Percentiles rank a stretch among this genome's conserved stretches.
These are phyloP conservation scores for Triplophysa yarkandensis DNA, from an alignment of 2,797 vertebrate species.

Conservation along the genomic window DNA sequence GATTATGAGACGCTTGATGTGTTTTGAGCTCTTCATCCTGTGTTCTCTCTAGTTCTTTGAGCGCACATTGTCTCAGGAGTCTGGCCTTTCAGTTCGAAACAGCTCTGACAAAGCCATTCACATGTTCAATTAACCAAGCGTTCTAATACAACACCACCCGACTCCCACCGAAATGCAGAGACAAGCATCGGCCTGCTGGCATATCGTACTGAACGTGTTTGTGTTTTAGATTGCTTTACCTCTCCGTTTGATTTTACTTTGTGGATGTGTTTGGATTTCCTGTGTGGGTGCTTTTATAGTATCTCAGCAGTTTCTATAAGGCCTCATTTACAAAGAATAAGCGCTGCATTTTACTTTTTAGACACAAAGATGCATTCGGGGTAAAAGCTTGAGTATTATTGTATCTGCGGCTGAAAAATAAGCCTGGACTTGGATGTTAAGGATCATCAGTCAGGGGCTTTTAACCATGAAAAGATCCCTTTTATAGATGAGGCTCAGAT, in stretches of 20 bases:
- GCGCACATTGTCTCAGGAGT: constrained; percentile 10
- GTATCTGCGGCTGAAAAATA: constrained; percentile 26
- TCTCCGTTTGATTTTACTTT: neutral
- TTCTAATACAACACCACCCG: constrained; percentile 41
- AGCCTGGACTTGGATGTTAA: constrained; percentile 18
- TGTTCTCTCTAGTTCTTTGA: constrained; percentile 28
- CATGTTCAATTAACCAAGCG: constrained; percentile 52
- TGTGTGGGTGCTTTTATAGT: neutral
- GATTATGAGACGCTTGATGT: constrained; percentile 28
- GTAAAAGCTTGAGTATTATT: constrained; percentile 43
- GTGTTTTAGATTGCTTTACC: neutral
- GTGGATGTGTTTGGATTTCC: neutral
- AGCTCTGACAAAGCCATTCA: constrained; percentile 48
- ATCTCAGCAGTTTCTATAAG: neutral
- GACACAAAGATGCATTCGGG: too few species aligned
- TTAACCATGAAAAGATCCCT: neutral
- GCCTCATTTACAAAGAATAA: constrained; percentile 7
- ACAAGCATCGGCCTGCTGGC: neutral
- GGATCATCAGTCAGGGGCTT: constrained; percentile 24
- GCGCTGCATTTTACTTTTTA: too few species aligned
- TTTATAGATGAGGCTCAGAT: neutral
- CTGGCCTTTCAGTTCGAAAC: constrained; percentile 31
- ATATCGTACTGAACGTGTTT: neutral
- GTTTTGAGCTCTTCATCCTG: constrained; percentile 15
- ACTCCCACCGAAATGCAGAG: constrained; percentile 24